Base-by-base conservation (phyloP, 2,797 vertebrate species). In the Lycodopsis pacificus region DNA sequence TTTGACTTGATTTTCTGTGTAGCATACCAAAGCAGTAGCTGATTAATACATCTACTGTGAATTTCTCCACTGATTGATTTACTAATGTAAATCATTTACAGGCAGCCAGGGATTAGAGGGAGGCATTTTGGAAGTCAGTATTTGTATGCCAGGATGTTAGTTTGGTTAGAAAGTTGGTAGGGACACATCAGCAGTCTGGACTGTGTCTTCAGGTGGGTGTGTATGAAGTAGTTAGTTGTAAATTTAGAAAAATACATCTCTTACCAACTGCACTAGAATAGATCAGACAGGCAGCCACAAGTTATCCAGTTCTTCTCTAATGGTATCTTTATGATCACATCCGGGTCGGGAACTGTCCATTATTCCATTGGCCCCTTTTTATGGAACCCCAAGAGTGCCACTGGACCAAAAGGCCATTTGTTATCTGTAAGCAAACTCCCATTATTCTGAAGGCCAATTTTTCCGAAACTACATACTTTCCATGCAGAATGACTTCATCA, bases 11-110 rank as follows among this genome's bases (percentile, higher is more conserved):
- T 48, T 74, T 76, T 71, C 12, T 64, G n/a, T 72, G 27, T 54
- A 14, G 20, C 2, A 5, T 6, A 46, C 30, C 30, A 13, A 3
- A 13, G 20, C 32, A 53, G 10, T 7, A 34, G 15, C 49, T 63
- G 67, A 73, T 57, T 14, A 75, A 64, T 42, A 15, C 12, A 5
- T 66, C 40, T 4, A 5, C 15, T 32, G 46, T 48, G 36, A 72
- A 65, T 61, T 53, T 71, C n/a, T 68, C 32, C 15, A 25, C 14
- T 71, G 25, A 65, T 38, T 68, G 30, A 44, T 63, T 81, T 71
- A 30, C 10, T 40, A 32, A 66, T 70, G 51, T 63, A 58, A 72
- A 58, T 65, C 0, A 46, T 61, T 61, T 54, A 5, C 2, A 56
- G 48, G 17, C n/a, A 49, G 14, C 7, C 19, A 15, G 59, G 34